phyloP scores from a whole-genome alignment of 2,888 invertebrate genomes.

The Helicoverpa assulta region DNA sequence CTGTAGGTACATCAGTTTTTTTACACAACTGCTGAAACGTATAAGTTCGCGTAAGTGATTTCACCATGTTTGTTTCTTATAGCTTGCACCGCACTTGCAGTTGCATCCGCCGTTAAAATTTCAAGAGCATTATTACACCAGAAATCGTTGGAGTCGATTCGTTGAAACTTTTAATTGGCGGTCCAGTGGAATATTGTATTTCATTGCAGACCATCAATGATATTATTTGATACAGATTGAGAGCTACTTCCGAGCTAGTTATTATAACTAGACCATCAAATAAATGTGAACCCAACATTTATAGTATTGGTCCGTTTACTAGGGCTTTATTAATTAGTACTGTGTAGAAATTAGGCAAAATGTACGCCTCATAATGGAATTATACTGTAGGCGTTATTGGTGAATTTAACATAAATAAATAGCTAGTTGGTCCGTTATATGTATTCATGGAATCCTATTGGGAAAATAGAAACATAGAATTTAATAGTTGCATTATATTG shows the following conservation, averaged over 20 bases:
- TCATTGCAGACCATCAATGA: slow-evolving; percentile 75
- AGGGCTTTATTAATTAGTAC: slow-evolving; percentile 6
- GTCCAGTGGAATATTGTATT: slow-evolving; percentile 78
- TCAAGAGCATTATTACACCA: slow-evolving; percentile 79
- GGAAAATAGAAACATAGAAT: background rate
- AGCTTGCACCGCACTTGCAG: slow-evolving; percentile 61
- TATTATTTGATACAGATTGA: slow-evolving; percentile 71
- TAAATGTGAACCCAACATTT: slow-evolving; percentile 30
- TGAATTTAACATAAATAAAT: slow-evolving; percentile 1
- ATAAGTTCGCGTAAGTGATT: slow-evolving; percentile 22
- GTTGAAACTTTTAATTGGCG: slow-evolving; percentile 87
- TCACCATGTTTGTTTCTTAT: slow-evolving; percentile 48
- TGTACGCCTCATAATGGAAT: slow-evolving; percentile 10
- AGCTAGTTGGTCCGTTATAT: background rate
- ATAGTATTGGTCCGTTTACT: slow-evolving; percentile 8
- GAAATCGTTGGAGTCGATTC: slow-evolving; percentile 75
- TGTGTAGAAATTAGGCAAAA: slow-evolving; percentile 17
- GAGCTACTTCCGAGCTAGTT: slow-evolving; percentile 52
- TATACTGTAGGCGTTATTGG: slow-evolving; percentile 3
- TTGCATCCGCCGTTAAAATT: slow-evolving; percentile 81
- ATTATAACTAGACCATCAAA: slow-evolving; percentile 37
- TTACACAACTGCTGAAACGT: background rate
- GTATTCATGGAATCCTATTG: background rate
- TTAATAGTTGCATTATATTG: background rate
- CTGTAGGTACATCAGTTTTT: background rate